Percentiles rank a stretch among this genome's conserved stretches.
Conservation (phyloP, 2,797 vertebrate species). For the Aeoliscus strigatus region DNA sequence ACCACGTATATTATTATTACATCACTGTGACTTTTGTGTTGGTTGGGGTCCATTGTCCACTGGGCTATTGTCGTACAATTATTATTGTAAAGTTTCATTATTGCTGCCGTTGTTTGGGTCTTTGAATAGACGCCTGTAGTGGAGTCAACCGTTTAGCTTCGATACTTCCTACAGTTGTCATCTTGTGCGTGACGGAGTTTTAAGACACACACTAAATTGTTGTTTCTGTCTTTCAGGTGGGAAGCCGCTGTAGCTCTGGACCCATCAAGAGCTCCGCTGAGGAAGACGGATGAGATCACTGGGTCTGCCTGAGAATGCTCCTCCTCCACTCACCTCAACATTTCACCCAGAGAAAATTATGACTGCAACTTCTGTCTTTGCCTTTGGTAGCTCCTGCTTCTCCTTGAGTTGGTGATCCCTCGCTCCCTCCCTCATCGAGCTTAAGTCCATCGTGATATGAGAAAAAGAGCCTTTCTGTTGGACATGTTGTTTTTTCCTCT, state of each 20-base stretch:
- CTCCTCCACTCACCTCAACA: constrained; percentile 40
- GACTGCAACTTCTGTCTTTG: constrained; percentile 50
- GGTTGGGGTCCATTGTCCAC: no score
- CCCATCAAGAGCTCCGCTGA: constrained; percentile 52
- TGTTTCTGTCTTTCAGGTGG: constrained; percentile 68
- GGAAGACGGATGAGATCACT: constrained; percentile 60
- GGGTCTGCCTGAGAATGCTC: constrained; percentile 68
- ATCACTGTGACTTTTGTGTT: no score
- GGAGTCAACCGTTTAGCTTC: no score
- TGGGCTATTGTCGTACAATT: no score
- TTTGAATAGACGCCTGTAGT: no score
- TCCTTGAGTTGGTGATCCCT: constrained; percentile 45
- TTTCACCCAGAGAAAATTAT: constrained; percentile 52
- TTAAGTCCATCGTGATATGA: constrained; percentile 52
- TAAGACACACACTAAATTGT: no score
- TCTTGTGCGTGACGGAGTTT: no score
- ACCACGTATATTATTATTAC: no score
- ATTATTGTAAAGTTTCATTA: no score
- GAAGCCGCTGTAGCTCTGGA: constrained; percentile 65
- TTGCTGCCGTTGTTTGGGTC: no score
- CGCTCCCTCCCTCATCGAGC: constrained; percentile 21
- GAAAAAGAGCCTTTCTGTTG: constrained; percentile 58
- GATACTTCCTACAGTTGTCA: no score
- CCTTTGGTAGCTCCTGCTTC: constrained; percentile 43
- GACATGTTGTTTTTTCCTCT: constrained; percentile 71